phyloP scores from a whole-genome alignment of 2,888 invertebrate genomes.

The Antheraea assamensis region DNA sequence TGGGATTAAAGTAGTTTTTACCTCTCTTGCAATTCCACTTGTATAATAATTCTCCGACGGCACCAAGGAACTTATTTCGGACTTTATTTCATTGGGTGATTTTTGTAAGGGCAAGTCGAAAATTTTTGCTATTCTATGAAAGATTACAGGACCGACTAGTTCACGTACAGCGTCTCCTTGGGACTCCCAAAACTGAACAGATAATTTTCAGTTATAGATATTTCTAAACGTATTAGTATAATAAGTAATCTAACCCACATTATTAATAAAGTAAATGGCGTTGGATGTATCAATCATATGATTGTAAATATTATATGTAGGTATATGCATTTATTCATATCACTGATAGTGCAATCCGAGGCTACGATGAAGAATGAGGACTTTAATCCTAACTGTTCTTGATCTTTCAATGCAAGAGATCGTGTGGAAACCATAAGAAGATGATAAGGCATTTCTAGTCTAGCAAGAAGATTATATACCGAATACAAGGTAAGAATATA shows the following conservation, averaged over 20 bases:
- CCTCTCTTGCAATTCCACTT: constrained; percentile 30
- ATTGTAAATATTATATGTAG: too few species aligned
- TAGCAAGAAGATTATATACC: not conserved
- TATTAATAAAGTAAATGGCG: not conserved
- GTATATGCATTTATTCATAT: too few species aligned
- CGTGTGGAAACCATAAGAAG: not conserved
- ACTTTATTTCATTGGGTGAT: constrained; percentile 46
- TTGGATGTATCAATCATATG: not conserved
- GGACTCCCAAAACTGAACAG: constrained; percentile 69
- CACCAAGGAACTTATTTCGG: constrained; percentile 42
- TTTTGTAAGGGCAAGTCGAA: constrained; percentile 56
- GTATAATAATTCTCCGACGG: constrained; percentile 57
- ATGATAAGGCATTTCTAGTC: not conserved
- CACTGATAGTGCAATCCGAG: too few species aligned
- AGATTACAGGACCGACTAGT: constrained; percentile 62
- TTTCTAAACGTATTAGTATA: too few species aligned
- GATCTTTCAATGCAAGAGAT: not conserved
- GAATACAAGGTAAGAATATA: too few species aligned
- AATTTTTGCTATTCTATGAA: constrained; percentile 62
- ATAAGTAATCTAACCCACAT: too few species aligned
- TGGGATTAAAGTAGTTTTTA: constrained; percentile 24
- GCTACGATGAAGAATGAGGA: too few species aligned
- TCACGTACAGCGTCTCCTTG: constrained; percentile 56
- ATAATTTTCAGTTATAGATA: not conserved
- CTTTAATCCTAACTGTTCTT: too few species aligned